Base-by-base conservation (phyloP, 2,888 invertebrate genomes). In the Drosophila fulvimacula region DNA sequence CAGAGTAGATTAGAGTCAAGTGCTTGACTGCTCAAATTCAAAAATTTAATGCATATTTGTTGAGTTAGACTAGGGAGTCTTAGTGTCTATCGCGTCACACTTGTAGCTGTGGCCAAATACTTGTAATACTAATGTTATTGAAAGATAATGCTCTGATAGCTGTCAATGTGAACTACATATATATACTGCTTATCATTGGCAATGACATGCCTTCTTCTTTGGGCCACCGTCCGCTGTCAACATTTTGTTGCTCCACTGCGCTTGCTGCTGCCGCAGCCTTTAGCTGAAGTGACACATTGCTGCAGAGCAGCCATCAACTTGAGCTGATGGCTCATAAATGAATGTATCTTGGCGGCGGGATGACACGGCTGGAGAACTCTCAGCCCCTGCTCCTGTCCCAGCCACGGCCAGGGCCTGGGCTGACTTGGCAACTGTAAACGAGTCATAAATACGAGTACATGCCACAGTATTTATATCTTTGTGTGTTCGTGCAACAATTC, bases 361-460 rank as follows among this genome's bases (percentile, higher is more conserved):
- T 82, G 88, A 78, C 74, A 55, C 51, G 68, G 53, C 56, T 34
- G 46, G 41, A 41, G 32, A 42, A 41, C 30, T 38, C 51, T 44
- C 27, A 57, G 27, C 27, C 27, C 27, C 27, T 6, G 27, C 27
- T 6, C 27, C n/a, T n/a, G 42, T 13, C 57, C 41, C 44, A 32
- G 10, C 9, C 24, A 24, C 5, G 24, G 49, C 27, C 19, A 55
- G 41, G 30, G n/a, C 52, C 59, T 64, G 39, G 74, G 63, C 85
- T 82, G 71, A 81, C 89, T 88, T 73, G 86, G 73, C 88, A 85
- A 76, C 82, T 82, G 85, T 67, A 81, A 84, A 55, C 66, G 82
- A 88, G 72, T 88, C 73, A 72, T 85, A 89, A 89, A 82, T 75
- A 67, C 57, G 63, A 60, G 69, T 58, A 75, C 72, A 75, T 61